Conservation (phyloP, 2,797 vertebrate species). For the Neostethus bicornis region DNA sequence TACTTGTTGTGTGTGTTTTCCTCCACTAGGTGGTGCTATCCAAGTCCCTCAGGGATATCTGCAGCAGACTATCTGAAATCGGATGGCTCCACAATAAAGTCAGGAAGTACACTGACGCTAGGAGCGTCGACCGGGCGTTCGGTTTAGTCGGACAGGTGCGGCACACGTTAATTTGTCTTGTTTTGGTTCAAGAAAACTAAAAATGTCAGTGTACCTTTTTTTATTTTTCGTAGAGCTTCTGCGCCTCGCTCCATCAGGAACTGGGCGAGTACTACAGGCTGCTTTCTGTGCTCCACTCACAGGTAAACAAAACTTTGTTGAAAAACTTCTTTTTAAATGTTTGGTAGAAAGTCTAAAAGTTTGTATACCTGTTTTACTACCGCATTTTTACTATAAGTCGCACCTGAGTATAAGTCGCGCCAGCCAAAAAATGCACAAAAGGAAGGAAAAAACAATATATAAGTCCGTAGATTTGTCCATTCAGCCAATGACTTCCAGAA, state of each 20-base stretch:
- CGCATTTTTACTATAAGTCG: too few species aligned
- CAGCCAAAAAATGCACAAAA: too few species aligned
- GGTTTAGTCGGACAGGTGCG: constrained; percentile 95
- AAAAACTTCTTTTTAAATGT: too few species aligned
- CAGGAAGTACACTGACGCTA: constrained; percentile 93
- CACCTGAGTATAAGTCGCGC: too few species aligned
- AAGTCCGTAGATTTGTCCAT: too few species aligned
- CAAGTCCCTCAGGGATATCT: constrained; percentile 91
- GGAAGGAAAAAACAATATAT: too few species aligned
- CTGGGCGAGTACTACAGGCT: constrained; percentile 96
- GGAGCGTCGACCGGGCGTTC: constrained; percentile 93
- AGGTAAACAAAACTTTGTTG: too few species aligned
- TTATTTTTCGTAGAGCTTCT: constrained; percentile 88
- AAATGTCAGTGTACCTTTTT: not conserved
- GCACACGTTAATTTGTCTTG: not conserved
- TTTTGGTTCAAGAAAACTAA: not conserved
- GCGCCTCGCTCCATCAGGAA: constrained; percentile 95
- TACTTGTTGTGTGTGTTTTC: constrained; percentile 27
- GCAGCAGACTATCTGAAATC: constrained; percentile 89
- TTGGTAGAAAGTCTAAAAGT: too few species aligned
- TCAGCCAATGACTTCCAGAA: too few species aligned
- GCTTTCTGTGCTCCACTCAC: constrained; percentile 95
- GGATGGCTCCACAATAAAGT: constrained; percentile 99
- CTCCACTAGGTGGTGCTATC: constrained; percentile 86
- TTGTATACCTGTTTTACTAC: too few species aligned